Percentiles rank a stretch among this genome's conserved stretches.
These are phyloP conservation scores for Drosophila histrio DNA, from an alignment of 2,888 invertebrate species.

Conservation along the genomic window DNA sequence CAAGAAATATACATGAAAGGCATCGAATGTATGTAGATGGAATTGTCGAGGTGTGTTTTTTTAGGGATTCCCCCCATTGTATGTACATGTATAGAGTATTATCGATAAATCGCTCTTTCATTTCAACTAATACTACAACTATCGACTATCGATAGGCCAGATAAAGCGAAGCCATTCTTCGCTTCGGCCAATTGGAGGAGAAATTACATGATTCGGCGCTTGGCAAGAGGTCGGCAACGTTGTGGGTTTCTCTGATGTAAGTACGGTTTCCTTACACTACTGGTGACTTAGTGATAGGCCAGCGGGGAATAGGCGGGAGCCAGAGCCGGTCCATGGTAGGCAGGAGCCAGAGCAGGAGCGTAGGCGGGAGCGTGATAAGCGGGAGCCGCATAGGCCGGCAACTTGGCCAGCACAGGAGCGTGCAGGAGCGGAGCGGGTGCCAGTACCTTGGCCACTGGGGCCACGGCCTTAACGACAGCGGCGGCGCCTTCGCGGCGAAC, in stretches of 20 bases:
- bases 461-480: constrained; percentile 83
- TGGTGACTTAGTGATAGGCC: constrained; percentile 69
- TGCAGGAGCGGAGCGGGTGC: constrained; percentile 75
- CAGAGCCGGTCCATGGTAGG: constrained; percentile 14
- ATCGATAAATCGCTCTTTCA: constrained; percentile 68
- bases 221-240: constrained; percentile 62
- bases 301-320: constrained; percentile 46
- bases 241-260: not conserved
- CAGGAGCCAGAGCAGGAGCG: constrained; percentile 42
- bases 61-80: constrained; percentile 12
- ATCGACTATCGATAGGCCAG: constrained; percentile 62
- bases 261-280: not conserved
- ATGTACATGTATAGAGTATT: constrained; percentile 58
- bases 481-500: constrained; percentile 85
- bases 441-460: constrained; percentile 79
- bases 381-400: constrained; percentile 60
- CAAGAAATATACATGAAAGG: constrained; percentile 74
- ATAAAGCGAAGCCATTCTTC: constrained; percentile 26
- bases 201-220: constrained; percentile 56
- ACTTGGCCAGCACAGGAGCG: constrained; percentile 69
- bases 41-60: too few species aligned
- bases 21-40: constrained; percentile 61
- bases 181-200: constrained; percentile 40
- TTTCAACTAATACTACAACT: constrained; percentile 75
- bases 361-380: constrained; percentile 54